A percentile compares a stretch with the other conserved stretches of the same genome.
Conservation (phyloP, 1,140 invertebrate genomes). For the Leptopilina boulardi region DNA sequence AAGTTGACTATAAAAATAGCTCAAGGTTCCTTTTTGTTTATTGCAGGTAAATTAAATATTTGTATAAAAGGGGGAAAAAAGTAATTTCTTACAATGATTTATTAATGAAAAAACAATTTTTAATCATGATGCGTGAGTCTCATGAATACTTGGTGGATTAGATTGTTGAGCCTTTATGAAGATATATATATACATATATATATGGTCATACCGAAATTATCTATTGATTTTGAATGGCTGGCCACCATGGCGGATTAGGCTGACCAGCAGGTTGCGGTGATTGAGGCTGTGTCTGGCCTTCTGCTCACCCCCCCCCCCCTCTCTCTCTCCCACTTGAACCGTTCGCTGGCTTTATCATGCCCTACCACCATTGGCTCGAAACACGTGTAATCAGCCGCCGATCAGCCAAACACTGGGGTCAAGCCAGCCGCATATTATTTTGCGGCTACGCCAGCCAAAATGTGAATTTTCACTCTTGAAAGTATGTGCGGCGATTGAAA, state of each 20-base stretch:
- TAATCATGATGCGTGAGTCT: conserved; percentile 39
- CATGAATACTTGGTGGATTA: background rate
- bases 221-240: conserved; percentile 73
- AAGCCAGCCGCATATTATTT: conserved; percentile 68
- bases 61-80: conserved; percentile 71
- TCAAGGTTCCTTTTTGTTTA: conserved; percentile 57
- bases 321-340: too few species aligned
- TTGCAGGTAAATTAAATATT: conserved; percentile 63
- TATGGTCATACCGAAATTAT: conserved; percentile 65
- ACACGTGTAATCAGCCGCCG: conserved; percentile 74
- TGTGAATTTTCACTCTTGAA: background rate
- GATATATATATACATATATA: too few species aligned
- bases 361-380: conserved; percentile 63
- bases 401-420: conserved; percentile 69
- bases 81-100: too few species aligned
- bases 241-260: conserved; percentile 71
- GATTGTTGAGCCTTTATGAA: background rate
- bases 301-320: too few species aligned
- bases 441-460: conserved; percentile 38
- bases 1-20: background rate
- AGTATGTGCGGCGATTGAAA: conserved; percentile 27
- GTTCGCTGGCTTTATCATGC: conserved; percentile 72
- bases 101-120: conserved; percentile 60
- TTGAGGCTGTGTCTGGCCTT: conserved; percentile 73
- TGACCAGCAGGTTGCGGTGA: conserved; percentile 73